Evolutionary conservation across 1,140 invertebrate genomes (phyloP), one percentile per base, ranked within the genome.

Genomic region (Penaeus indicus): DNA sequence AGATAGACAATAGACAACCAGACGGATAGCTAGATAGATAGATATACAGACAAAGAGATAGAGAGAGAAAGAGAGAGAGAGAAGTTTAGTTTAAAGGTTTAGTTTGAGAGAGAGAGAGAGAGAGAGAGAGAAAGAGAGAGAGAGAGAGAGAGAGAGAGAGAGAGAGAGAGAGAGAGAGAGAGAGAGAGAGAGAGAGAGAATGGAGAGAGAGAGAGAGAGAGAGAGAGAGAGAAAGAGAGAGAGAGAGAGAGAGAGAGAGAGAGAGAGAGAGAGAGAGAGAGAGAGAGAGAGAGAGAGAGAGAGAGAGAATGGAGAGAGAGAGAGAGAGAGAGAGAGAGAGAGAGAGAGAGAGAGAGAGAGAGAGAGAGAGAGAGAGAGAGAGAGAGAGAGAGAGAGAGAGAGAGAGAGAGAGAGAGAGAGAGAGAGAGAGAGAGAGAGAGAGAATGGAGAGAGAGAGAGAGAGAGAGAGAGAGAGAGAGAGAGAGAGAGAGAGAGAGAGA

Each of bases 381-480:
- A 32, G 21, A 38, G 72, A 25, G 27, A 42, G 42, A 42, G 42
- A 21, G 42, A 42, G 27, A 42, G 42, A 77, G 27, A 77, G 72
- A 77, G 72, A 77, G 27, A 32, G 72, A 77, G 72, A 77, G 27
- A 77, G 72, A 77, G 72, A 77, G 19, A 32, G 72, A 77, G 27
- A 32, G 32, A 25, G 10, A 38, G 25, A 19, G 42, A 77, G 8
- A 25, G n/a, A 21, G 72, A 32, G 21, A 38, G 72, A 25, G 27
- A 42, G 21, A 42, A n/a, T n/a, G n/a, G 42, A 42, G 21, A 42
- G 27, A 42, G 21, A 77, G 72, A 77, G 69, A 75, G 72, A 32
- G 25, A 32, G 27, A 75, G 72, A 75, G 25, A 32, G 72, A 75
- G 72, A 75, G 25, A 32, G 72, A 32, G 72, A 75, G 25, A 75